phyloP scores from a whole-genome alignment of 2,113 vertebrate genomes.

The Channa maculata region DNA sequence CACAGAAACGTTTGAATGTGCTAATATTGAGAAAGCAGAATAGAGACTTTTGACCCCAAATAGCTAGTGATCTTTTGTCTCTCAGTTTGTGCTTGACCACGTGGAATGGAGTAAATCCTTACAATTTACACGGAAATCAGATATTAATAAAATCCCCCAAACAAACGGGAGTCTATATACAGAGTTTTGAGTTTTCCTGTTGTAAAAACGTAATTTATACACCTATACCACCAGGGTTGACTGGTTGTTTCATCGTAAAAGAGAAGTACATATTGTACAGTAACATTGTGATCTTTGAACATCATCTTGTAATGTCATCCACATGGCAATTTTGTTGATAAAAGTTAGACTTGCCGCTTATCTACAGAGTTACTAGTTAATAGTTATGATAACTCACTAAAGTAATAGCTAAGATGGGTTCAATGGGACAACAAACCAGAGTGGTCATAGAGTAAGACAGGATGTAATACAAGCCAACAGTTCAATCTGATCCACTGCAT shows the following conservation, averaged over 20 bases:
- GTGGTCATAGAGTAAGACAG: not conserved
- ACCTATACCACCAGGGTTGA: no score
- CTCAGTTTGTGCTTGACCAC: no score
- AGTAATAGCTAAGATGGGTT: not conserved
- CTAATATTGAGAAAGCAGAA: not conserved
- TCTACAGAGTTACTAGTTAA: not conserved
- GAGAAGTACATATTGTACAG: conserved; percentile 17
- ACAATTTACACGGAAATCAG: not conserved
- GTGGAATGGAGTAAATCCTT: not conserved
- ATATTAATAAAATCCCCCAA: not conserved
- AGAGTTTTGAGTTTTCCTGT: not conserved
- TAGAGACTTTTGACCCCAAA: not conserved
- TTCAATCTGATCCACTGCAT: not conserved
- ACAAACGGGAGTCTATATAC: not conserved
- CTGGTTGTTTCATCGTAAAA: no score
- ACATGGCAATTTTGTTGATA: not conserved
- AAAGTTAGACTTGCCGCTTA: not conserved
- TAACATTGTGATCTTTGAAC: conserved; percentile 4
- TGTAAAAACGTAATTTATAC: not conserved
- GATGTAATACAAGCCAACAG: not conserved
- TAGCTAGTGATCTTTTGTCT: not conserved
- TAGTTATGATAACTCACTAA: not conserved
- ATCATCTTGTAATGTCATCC: not conserved
- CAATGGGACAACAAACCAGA: not conserved
- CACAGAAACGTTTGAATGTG: conserved; percentile 3